Evolutionary conservation across 2,113 vertebrate species (phyloP).

Genomic region (Engystomops pustulosus): DNA sequence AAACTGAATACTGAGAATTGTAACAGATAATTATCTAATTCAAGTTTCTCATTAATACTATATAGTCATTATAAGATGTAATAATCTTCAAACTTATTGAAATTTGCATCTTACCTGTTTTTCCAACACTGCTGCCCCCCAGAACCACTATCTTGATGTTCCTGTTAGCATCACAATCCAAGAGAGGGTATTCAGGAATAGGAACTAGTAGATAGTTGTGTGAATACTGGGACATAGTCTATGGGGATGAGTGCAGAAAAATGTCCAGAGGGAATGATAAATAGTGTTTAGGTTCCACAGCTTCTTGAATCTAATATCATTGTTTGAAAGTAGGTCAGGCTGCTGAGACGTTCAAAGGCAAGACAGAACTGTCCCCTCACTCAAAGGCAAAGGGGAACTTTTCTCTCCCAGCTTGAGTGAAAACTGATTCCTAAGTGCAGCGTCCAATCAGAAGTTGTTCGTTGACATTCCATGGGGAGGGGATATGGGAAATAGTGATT

Average conservation of each 20-base stretch:
- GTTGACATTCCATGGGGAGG: slow-evolving; percentile 69
- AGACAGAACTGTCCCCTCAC: slow-evolving; percentile 24
- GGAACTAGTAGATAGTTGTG: slow-evolving; percentile 88
- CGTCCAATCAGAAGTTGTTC: slow-evolving; percentile 66
- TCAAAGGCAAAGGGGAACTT: slow-evolving; percentile 63
- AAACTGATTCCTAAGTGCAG: slow-evolving; percentile 67
- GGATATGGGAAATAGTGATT: slow-evolving; percentile 53
- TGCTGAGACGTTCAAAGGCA: slow-evolving; percentile 24
- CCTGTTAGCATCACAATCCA: slow-evolving; percentile 85
- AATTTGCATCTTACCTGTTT: slow-evolving; percentile 79
- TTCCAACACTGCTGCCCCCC: slow-evolving; percentile 87
- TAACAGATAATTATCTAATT: too few species aligned
- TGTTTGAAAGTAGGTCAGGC: slow-evolving; percentile 45
- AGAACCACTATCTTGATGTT: slow-evolving; percentile 90
- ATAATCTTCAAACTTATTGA: not conserved
- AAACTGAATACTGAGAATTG: too few species aligned
- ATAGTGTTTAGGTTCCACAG: slow-evolving; percentile 42
- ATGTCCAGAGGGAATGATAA: slow-evolving; percentile 45
- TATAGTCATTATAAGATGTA: not conserved
- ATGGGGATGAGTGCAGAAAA: slow-evolving; percentile 55
- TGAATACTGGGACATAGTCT: slow-evolving; percentile 85
- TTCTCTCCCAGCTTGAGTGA: slow-evolving; percentile 67
- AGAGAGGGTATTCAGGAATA: slow-evolving; percentile 85
- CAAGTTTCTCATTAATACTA: too few species aligned
- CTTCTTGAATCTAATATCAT: slow-evolving; percentile 53